Evolutionary conservation across 2,797 vertebrate genomes (phyloP).

Genomic region (Syngnathus acus): DNA sequence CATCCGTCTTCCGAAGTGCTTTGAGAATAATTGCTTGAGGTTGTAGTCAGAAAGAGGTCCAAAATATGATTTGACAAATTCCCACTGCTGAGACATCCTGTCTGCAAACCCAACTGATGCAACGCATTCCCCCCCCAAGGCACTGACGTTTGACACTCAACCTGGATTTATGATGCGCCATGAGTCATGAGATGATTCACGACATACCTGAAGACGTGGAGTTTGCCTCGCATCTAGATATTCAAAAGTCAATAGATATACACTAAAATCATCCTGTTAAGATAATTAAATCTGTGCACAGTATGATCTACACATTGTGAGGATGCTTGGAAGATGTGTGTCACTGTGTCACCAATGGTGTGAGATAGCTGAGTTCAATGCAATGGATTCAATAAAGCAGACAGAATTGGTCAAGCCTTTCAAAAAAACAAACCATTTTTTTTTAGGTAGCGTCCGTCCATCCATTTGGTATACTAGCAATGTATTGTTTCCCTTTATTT

Average conservation of each 20-base stretch:
- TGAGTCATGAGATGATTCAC: slow-evolving; percentile 13
- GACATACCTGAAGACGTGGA: background rate
- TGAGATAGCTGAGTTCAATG: no score
- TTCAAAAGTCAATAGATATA: no score
- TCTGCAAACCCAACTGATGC: background rate
- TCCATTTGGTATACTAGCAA: background rate
- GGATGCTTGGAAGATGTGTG: background rate
- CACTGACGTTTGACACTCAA: background rate
- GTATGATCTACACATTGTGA: background rate
- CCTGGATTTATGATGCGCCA: background rate
- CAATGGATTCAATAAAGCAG: no score
- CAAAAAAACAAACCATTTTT: no score
- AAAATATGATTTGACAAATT: no score
- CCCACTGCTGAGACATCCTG: background rate
- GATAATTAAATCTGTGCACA: background rate
- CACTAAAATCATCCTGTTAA: background rate
- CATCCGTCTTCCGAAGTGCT: no score
- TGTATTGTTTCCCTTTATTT: background rate
- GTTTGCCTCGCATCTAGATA: background rate
- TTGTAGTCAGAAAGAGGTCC: background rate
- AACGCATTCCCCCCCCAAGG: background rate
- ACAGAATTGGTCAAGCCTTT: no score
- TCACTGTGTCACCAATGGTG: no score
- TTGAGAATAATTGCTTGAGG: no score
- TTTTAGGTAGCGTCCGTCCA: no score